A percentile compares a stretch with the other conserved stretches of the same genome.
Conservation (phyloP, 2,888 invertebrate species). For the Leptopilina drosophilae region DNA sequence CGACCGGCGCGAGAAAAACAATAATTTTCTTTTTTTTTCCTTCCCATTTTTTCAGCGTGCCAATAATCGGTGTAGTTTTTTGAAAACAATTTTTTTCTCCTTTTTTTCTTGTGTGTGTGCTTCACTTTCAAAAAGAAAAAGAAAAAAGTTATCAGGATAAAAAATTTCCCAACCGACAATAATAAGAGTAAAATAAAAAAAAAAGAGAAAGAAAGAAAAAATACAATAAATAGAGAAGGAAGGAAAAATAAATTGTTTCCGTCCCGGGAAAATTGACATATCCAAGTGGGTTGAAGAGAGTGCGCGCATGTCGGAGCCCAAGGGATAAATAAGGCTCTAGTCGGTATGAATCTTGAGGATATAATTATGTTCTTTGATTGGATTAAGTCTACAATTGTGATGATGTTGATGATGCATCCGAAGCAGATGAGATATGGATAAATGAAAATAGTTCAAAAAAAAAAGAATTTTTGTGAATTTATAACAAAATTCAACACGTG, state of each 20-base stretch:
- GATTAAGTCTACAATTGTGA: constrained; percentile 38
- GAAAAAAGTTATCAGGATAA: not conserved
- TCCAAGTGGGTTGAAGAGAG: constrained; percentile 31
- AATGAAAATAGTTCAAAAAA: not conserved
- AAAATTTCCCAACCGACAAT: not conserved
- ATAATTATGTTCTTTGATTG: constrained; percentile 37
- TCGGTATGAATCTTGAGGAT: constrained; percentile 35
- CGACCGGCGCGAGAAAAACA: constrained; percentile 49
- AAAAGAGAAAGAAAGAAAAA: no score
- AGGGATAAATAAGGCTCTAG: constrained; percentile 36
- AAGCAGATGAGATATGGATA: constrained; percentile 22
- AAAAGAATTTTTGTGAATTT: not conserved
- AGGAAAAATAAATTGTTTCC: constrained; percentile 19
- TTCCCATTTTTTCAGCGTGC: no score
- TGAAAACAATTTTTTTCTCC: no score
- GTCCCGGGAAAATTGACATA: constrained; percentile 21
- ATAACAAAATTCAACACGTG: constrained; percentile 20
- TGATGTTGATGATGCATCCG: not conserved
- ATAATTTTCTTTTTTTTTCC: not conserved
- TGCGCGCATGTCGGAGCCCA: constrained; percentile 32
- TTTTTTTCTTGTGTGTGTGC: constrained; percentile 41
- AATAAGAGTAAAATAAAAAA: constrained; percentile 4
- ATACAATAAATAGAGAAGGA: not conserved
- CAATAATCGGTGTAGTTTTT: no score
- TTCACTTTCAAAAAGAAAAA: not conserved